These are phyloP conservation scores for Phoebastria nigripes DNA, from an alignment of 2,797 vertebrate genomes.

Conservation along the genomic window DNA sequence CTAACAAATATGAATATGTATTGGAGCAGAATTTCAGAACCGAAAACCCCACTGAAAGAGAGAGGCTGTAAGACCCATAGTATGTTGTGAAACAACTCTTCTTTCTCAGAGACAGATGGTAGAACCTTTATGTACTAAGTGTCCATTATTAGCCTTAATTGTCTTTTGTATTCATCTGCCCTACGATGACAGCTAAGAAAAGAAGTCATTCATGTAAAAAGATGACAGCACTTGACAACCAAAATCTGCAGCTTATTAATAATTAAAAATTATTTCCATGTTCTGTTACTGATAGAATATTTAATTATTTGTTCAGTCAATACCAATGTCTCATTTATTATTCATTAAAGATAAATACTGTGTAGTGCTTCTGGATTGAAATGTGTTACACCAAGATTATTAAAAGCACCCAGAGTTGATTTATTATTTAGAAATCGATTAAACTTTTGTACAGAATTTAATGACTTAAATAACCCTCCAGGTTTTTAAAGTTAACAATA, in stretches of 20 bases:
- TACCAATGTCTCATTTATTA: constrained; percentile 78
- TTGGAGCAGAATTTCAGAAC: background rate
- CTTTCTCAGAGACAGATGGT: background rate
- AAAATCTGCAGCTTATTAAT: constrained; percentile 75
- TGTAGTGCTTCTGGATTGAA: constrained; percentile 70
- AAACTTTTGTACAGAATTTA: constrained; percentile 68
- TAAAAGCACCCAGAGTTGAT: constrained; percentile 69
- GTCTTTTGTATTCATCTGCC: constrained; percentile 48
- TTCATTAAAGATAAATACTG: constrained; percentile 81
- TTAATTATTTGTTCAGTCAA: constrained; percentile 79
- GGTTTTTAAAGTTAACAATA: constrained; percentile 43
- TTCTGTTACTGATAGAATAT: constrained; percentile 80
- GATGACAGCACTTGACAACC: constrained; percentile 66
- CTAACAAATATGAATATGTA: background rate
- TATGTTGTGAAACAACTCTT: background rate
- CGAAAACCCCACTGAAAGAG: background rate
- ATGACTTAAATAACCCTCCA: constrained; percentile 50
- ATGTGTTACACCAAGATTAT: constrained; percentile 68
- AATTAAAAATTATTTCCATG: constrained; percentile 77
- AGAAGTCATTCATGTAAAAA: constrained; percentile 63
- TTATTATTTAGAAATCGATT: constrained; percentile 76
- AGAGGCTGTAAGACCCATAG: background rate
- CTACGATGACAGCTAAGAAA: constrained; percentile 46
- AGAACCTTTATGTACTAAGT: background rate
- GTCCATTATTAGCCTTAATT: background rate